A percentile compares a stretch with the other conserved stretches of the same genome.
phyloP scores from a whole-genome alignment of 2,888 invertebrate genomes.

The Lithophane socia region DNA sequence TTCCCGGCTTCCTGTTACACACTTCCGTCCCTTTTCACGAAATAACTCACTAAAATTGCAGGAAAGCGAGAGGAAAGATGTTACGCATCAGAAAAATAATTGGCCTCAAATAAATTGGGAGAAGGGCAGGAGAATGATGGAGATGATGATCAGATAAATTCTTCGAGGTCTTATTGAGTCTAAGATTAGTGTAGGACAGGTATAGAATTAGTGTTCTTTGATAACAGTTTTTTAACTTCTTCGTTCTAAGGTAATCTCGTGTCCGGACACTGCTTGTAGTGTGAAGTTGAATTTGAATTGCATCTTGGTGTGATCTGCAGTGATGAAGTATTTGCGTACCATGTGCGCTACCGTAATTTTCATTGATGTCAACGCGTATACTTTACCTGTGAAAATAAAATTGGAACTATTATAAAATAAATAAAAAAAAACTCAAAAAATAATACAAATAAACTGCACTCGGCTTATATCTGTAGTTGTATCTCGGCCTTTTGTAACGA shows the following conservation, averaged over 20 bases:
- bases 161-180: too few relatives aligned
- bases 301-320: slow-evolving; percentile 17
- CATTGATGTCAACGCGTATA: slow-evolving; percentile 15
- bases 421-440: too few relatives aligned
- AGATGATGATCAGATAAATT: too few relatives aligned
- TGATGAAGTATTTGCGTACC: slow-evolving; percentile 1
- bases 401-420: neutral
- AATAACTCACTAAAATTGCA: too few relatives aligned
- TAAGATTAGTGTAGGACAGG: too few relatives aligned
- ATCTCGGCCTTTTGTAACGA: too few relatives aligned
- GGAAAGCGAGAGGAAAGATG: too few relatives aligned
- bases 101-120: too few relatives aligned
- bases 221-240: neutral
- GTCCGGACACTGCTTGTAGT: neutral
- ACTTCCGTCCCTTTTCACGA: too few relatives aligned
- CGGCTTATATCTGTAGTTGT: neutral
- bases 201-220: neutral
- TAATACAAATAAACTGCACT: neutral
- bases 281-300: neutral
- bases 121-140: too few relatives aligned
- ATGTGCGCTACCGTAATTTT: neutral
- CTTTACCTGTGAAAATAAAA: slow-evolving; percentile 6
- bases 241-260: neutral
- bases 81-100: too few relatives aligned
- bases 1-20: too few relatives aligned